Percentiles rank a stretch among this genome's conserved stretches.
phyloP scores from a whole-genome alignment of 1,140 invertebrate genomes.

The Mylabris phalerata region DNA sequence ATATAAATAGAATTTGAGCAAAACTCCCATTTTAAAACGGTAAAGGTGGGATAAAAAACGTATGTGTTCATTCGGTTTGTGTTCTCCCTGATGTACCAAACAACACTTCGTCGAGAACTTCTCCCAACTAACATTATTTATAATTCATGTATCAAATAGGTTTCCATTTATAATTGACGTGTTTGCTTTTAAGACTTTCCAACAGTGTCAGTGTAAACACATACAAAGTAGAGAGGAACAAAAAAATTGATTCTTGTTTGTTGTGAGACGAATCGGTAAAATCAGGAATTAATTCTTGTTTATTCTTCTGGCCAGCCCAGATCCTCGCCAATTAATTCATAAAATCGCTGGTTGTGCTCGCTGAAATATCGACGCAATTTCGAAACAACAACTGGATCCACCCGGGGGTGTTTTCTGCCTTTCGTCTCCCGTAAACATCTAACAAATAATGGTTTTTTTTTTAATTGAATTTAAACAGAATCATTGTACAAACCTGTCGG shows the following conservation, averaged over 20 bases:
- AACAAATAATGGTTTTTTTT: neutral
- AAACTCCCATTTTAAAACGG: neutral
- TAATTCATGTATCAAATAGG: too few relatives aligned
- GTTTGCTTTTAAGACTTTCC: too few relatives aligned
- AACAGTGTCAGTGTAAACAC: too few relatives aligned
- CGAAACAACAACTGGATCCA: slow-evolving; percentile 76
- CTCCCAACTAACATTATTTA: too few relatives aligned
- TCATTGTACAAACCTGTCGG: slow-evolving; percentile 44
- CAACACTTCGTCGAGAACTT: too few relatives aligned
- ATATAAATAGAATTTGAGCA: neutral
- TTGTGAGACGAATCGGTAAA: neutral
- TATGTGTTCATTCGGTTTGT: too few relatives aligned
- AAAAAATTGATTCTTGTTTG: too few relatives aligned
- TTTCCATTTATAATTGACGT: too few relatives aligned
- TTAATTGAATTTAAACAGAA: too few relatives aligned
- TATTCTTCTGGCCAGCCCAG: slow-evolving; percentile 84
- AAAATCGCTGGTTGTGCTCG: slow-evolving; percentile 93
- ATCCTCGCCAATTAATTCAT: slow-evolving; percentile 86
- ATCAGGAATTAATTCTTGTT: neutral
- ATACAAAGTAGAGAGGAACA: too few relatives aligned
- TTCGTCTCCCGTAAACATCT: slow-evolving; percentile 94
- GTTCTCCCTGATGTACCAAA: too few relatives aligned
- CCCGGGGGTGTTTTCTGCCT: slow-evolving; percentile 84
- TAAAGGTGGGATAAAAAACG: neutral
- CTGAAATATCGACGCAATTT: slow-evolving; percentile 86